phyloP scores from a whole-genome alignment of 2,113 vertebrate species.

The Lynx canadensis region DNA sequence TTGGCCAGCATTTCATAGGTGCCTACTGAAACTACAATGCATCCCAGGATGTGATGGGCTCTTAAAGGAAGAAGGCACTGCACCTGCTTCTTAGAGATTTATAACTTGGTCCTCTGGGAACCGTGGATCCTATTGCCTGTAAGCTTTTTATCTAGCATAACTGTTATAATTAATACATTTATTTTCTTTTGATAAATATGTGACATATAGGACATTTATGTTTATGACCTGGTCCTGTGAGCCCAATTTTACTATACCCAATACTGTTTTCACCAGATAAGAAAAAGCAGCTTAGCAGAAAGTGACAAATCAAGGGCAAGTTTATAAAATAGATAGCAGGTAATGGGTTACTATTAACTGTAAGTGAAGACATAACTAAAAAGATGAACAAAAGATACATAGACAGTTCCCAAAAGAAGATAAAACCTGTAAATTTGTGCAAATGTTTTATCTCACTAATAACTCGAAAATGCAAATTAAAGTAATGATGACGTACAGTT shows the following conservation, averaged over 20 bases:
- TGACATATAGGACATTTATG: not conserved
- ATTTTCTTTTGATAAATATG: not conserved
- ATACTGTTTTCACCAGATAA: not conserved
- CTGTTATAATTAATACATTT: not conserved
- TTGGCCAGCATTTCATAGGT: not conserved
- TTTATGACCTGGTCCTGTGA: not conserved
- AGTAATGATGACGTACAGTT: not conserved
- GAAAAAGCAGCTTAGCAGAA: not conserved
- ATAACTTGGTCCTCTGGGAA: not conserved
- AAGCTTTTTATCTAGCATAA: not conserved
- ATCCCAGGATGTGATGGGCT: not conserved
- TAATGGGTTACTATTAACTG: not conserved
- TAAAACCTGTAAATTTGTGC: not conserved
- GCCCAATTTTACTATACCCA: not conserved
- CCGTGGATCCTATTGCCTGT: not conserved
- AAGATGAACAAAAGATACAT: not conserved
- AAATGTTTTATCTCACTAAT: not conserved
- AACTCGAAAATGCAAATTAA: not conserved
- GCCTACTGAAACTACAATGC: not conserved
- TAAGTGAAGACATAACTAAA: not conserved
- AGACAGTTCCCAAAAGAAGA: not conserved
- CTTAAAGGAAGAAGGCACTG: not conserved
- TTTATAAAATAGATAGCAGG: not conserved
- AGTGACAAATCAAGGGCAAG: not conserved
- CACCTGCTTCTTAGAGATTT: not conserved